Evolutionary conservation across 2,888 invertebrate genomes (phyloP).

Genomic region (Nineta flava): DNA sequence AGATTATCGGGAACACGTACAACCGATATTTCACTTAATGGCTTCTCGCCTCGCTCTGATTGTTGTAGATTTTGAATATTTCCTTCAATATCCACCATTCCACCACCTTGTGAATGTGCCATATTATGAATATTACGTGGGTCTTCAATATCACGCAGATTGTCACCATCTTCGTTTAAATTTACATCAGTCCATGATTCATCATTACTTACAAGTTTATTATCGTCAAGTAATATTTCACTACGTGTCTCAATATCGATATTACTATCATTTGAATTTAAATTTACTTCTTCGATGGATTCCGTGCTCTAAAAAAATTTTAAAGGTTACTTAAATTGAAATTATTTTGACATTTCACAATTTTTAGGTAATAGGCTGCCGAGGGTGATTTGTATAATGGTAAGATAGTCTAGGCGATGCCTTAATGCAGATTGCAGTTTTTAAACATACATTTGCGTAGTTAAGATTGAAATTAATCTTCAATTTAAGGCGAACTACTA

Average conservation of each 20-base stretch:
- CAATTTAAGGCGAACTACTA: too few relatives aligned
- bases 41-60: conserved; percentile 49
- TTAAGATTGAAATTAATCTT: too few relatives aligned
- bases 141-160: conserved; percentile 31
- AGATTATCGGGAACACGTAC: conserved; percentile 44
- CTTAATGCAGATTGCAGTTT: too few relatives aligned
- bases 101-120: conserved; percentile 32
- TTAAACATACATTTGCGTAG: too few relatives aligned
- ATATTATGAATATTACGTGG: conserved; percentile 40
- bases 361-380: too few relatives aligned
- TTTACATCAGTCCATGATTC: conserved; percentile 91
- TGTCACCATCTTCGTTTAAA: conserved; percentile 64
- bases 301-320: conserved; percentile 56
- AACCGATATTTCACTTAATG: conserved; percentile 54
- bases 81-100: conserved; percentile 48
- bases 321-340: neutral
- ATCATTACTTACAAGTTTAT: conserved; percentile 55
- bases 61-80: conserved; percentile 11
- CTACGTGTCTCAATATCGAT: conserved; percentile 53
- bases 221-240: conserved; percentile 53
- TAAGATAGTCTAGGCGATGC: too few relatives aligned
- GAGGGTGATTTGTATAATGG: too few relatives aligned
- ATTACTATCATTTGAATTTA: conserved; percentile 57
- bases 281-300: conserved; percentile 63
- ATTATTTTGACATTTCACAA: neutral